A percentile compares a stretch with the other conserved stretches of the same genome.
These are phyloP conservation scores for Hoplias malabaricus DNA, from an alignment of 2,113 vertebrate species.

Conservation along the genomic window DNA sequence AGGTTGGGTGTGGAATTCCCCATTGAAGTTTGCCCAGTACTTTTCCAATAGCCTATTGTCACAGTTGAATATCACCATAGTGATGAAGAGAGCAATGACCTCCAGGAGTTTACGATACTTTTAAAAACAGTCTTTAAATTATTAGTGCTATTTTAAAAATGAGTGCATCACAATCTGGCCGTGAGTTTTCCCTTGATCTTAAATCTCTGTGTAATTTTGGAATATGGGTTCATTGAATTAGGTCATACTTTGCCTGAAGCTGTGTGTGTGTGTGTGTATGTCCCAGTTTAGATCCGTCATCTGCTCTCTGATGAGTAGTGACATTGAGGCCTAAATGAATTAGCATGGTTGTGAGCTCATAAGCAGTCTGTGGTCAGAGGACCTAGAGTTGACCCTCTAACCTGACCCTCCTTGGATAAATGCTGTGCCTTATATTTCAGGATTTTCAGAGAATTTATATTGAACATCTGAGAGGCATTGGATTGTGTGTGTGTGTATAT, in stretches of 20 bases:
- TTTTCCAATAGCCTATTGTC: conserved; percentile 5
- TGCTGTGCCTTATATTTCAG: not conserved
- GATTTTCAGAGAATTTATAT: too few species aligned
- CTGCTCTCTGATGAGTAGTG: not conserved
- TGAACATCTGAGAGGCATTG: too few species aligned
- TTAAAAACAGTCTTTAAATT: conserved; percentile 2
- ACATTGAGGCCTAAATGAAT: conserved; percentile 20
- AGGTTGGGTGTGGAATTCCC: conserved; percentile 23
- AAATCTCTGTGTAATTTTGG: conserved; percentile 16
- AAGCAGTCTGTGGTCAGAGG: not conserved
- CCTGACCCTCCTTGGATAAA: not conserved
- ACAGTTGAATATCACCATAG: not conserved
- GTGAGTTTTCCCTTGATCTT: not conserved
- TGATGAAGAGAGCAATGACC: not conserved
- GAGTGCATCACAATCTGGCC: not conserved
- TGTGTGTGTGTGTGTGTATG: conserved; percentile 18
- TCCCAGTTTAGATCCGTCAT: conserved; percentile 49
- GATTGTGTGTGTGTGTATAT: too few species aligned
- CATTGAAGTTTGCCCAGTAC: conserved; percentile 3
- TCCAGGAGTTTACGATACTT: conserved; percentile 5
- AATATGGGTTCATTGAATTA: conserved; percentile 42
- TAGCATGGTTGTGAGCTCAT: not conserved
- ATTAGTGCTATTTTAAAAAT: conserved; percentile 32
- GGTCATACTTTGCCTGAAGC: conserved; percentile 42
- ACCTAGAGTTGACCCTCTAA: too few species aligned